Evolutionary conservation across 2,797 vertebrate genomes (phyloP), one percentile per base, ranked within the genome.

Genomic region (Typhlichthys eigenmanni): DNA sequence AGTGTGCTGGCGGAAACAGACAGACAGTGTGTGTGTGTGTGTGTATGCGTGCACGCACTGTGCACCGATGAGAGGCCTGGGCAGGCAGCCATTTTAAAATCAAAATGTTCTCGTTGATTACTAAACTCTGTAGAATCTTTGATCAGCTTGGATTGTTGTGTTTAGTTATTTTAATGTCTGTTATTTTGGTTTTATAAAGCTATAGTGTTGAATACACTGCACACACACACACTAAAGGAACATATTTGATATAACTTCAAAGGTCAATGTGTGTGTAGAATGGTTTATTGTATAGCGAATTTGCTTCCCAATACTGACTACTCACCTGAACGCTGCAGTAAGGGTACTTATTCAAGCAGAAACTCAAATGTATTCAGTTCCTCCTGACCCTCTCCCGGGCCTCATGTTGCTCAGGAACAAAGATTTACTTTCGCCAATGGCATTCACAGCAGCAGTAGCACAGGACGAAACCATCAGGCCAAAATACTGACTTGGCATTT

Each of bases 391-490:
- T 76, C 47, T 50, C 55, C 47, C 0, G 55, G 64, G 63, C 76
- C 63, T 71, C 60, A 2, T 52, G 72, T 73, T 67, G 66, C 79
- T 9, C 64, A 75, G 53, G 59, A 73, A 72, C 62, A 49, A 63
- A 49, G 56, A 55, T 60, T 47, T 63, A 48, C 59, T 74, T 54
- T 58, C 60, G 49, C 53, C 71, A 53, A 34, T 38, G 47, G 60
- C 43, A 29, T 56, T 62, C 16, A 52, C 11, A 13, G 65, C 11
- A 13, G 65, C 58, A 54, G 58, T 19, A 19, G 51, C 32, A 57
- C 29, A 43, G 7, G 38, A 9, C 32, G 47, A 12, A 12, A n/a
- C 1, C 24, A 53, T 48, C 24, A 24, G 24, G 24, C 3, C 24
- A 24, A 24, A 24, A 24, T 2, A 24, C 32, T 51, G 49, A 43